Conservation (phyloP, 2,113 vertebrate genomes). For the Elgaria multicarinata region DNA sequence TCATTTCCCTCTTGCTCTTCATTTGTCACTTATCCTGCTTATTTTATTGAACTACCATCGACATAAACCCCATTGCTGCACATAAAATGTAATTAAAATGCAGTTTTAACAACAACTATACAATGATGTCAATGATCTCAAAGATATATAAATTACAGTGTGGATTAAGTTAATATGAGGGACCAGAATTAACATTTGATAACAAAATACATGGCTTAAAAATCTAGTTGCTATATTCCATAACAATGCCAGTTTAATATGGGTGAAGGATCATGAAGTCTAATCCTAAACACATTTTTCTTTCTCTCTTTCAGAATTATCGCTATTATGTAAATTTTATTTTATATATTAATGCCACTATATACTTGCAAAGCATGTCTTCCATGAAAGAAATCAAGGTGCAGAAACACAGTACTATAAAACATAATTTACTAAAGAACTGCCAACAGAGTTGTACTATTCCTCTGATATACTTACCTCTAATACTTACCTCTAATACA, state of each 20-base stretch:
- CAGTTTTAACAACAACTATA: conserved; percentile 83
- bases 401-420: conserved; percentile 25
- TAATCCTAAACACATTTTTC: not conserved
- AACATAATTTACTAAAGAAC: not conserved
- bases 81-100: conserved; percentile 80
- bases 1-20: conserved; percentile 52
- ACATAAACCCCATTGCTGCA: conserved; percentile 62
- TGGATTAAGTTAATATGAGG: conserved; percentile 74
- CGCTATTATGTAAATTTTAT: conserved; percentile 11
- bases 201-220: conserved; percentile 67
- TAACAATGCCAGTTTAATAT: conserved; percentile 30
- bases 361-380: not conserved
- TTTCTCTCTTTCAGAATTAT: not conserved
- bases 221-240: conserved; percentile 59
- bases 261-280: not conserved
- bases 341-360: conserved; percentile 7
- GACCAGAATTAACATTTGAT: conserved; percentile 69
- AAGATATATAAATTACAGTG: conserved; percentile 81
- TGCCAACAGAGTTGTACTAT: not conserved
- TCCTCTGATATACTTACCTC: conserved; percentile 10
- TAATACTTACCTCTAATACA: conserved; percentile 41
- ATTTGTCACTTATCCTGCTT: conserved; percentile 73
- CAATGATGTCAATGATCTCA: conserved; percentile 77
- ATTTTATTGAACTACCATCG: conserved; percentile 64
- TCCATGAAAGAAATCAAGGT: conserved; percentile 33